Conservation (phyloP, 2,797 vertebrate genomes). For the Tinamus major region DNA sequence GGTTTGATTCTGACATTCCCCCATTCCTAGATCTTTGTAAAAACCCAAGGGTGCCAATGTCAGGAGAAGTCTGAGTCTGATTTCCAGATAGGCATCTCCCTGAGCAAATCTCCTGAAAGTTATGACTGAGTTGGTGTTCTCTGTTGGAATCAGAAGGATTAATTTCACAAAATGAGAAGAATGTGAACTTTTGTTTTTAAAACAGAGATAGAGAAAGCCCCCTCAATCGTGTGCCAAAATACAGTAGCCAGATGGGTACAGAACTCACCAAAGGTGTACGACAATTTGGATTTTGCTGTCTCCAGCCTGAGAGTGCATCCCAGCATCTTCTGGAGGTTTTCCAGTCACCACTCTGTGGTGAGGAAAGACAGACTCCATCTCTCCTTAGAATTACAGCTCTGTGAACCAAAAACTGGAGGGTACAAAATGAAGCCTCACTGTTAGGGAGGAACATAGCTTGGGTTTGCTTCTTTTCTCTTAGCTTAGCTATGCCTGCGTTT, state of each 20-base stretch:
- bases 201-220: neutral
- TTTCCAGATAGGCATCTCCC: neutral
- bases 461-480: conserved; percentile 7
- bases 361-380: neutral
- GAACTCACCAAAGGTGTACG: neutral
- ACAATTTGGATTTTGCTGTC: neutral
- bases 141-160: neutral
- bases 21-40: neutral
- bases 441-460: neutral
- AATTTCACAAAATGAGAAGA: neutral
- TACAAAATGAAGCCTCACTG: neutral
- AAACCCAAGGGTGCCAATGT: neutral
- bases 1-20: neutral
- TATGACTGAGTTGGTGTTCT: neutral
- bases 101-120: neutral
- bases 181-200: neutral
- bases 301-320: neutral
- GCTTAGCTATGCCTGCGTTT: neutral
- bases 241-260: neutral
- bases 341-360: neutral
- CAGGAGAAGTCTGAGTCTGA: neutral
- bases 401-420: neutral
- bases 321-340: neutral
- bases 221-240: neutral
- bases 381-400: neutral